These are phyloP conservation scores for Phocoena sinus DNA, from an alignment of 2,113 vertebrate genomes.

Conservation along the genomic window DNA sequence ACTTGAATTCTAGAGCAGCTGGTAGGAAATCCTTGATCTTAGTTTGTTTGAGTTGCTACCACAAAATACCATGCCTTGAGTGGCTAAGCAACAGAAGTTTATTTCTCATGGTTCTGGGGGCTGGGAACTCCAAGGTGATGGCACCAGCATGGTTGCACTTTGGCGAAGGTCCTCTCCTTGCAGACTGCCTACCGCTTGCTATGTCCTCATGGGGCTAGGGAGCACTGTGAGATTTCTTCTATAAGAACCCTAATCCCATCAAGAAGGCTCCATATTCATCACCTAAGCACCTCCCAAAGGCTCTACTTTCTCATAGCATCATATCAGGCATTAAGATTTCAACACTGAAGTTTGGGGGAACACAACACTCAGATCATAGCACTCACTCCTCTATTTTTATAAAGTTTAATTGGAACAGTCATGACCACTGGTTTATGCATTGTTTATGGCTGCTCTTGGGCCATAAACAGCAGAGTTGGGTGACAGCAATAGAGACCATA, in stretches of 20 bases:
- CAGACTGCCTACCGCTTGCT: neutral
- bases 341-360: neutral
- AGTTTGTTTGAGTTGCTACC: neutral
- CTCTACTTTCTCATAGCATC: neutral
- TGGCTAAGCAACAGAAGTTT: neutral
- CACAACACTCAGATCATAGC: neutral
- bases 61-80: neutral
- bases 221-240: neutral
- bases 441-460: neutral
- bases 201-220: neutral
- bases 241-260: neutral
- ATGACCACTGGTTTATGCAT: neutral
- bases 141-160: rapidly evolving
- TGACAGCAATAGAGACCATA: neutral
- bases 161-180: neutral
- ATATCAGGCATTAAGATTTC: neutral
- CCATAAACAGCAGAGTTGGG: neutral
- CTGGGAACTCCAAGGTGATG: neutral
- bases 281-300: neutral
- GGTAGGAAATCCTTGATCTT: neutral
- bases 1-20: neutral
- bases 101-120: neutral
- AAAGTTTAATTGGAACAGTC: neutral
- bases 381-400: neutral
- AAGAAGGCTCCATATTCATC: neutral